Percentiles rank a stretch among this genome's conserved stretches.
Conservation (phyloP, 2,113 vertebrate species). For the Ceyx melanurus region DNA sequence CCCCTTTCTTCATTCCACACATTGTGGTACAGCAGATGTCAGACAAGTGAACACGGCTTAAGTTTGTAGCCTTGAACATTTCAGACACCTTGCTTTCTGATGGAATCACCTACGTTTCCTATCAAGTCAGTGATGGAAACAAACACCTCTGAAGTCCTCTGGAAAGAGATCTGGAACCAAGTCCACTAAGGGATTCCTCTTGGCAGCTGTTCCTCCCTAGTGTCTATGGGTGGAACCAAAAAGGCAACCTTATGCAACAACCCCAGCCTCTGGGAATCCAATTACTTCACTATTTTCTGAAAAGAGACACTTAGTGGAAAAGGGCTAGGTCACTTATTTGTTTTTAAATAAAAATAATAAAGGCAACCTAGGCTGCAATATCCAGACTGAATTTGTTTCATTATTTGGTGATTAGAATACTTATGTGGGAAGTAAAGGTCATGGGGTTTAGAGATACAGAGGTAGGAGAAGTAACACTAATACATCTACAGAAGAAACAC, state of each 20-base stretch:
- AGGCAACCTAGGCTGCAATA: neutral
- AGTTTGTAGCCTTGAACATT: neutral
- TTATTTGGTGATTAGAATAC: neutral
- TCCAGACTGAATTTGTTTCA: neutral
- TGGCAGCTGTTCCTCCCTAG: neutral
- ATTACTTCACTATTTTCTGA: neutral
- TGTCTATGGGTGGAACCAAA: neutral
- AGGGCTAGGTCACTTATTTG: neutral
- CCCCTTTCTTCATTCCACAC: neutral
- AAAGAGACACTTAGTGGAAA: neutral
- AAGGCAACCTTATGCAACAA: neutral
- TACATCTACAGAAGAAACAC: neutral
- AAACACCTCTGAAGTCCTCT: neutral
- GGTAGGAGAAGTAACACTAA: neutral
- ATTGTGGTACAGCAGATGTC: neutral
- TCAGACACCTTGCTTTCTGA: neutral
- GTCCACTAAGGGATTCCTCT: neutral
- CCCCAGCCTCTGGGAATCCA: neutral
- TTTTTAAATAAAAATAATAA: neutral
- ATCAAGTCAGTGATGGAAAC: neutral
- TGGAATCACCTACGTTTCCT: neutral
- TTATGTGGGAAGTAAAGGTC: neutral
- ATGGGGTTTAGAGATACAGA: neutral
- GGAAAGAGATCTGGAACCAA: neutral
- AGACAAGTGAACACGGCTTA: neutral